These are phyloP conservation scores for Pollachius pollachius DNA, from an alignment of 2,113 vertebrate species.

Conservation along the genomic window DNA sequence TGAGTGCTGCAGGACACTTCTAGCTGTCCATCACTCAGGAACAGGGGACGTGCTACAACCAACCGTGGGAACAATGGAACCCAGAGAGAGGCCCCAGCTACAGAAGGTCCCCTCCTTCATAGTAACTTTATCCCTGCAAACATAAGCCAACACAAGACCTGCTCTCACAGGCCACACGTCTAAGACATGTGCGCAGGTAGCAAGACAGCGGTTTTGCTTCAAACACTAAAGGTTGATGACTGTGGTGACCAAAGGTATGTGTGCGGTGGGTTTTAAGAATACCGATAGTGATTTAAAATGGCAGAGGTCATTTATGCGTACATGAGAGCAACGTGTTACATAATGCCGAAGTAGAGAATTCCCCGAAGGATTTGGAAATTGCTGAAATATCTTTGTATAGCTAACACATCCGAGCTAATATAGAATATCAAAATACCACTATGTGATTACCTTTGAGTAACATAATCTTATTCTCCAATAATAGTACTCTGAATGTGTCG, in stretches of 20 bases:
- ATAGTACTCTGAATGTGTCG: constrained; percentile 70
- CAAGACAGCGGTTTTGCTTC: too few relatives aligned
- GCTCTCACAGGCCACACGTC: neutral
- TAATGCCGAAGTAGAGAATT: constrained; percentile 38
- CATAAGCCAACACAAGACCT: neutral
- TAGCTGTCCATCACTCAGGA: constrained; percentile 49
- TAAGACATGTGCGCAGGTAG: too few relatives aligned
- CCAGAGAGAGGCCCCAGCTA: constrained; percentile 15
- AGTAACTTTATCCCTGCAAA: constrained; percentile 41
- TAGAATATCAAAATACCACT: constrained; percentile 71
- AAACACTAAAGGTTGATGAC: neutral
- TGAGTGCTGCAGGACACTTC: neutral
- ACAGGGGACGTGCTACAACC: constrained; percentile 38
- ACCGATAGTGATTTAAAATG: too few relatives aligned
- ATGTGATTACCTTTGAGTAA: constrained; percentile 46
- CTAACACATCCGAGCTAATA: constrained; percentile 33
- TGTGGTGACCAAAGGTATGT: neutral
- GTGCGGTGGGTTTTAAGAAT: neutral
- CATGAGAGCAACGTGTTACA: neutral
- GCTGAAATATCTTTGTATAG: constrained; percentile 40
- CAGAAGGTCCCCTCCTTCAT: constrained; percentile 52
- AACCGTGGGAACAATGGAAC: constrained; percentile 5
- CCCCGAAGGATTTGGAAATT: constrained; percentile 35
- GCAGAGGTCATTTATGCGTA: neutral
- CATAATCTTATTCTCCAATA: constrained; percentile 50